phyloP scores from a whole-genome alignment of 2,888 invertebrate species.

The Lypha dubia region DNA sequence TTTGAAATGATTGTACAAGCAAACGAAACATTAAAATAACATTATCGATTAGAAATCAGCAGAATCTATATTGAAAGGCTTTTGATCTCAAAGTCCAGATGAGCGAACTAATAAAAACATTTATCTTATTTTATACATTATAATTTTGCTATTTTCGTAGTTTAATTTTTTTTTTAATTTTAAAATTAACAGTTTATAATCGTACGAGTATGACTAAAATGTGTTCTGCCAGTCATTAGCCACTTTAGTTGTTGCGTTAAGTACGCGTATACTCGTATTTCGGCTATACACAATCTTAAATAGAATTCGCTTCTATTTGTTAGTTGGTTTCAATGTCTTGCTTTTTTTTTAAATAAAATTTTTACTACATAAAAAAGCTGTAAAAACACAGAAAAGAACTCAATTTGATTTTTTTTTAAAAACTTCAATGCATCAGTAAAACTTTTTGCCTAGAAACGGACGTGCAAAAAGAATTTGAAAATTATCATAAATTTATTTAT shows the following conservation, averaged over 20 bases:
- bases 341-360: no score
- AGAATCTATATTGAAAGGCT: background rate
- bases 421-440: no score
- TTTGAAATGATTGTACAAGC: constrained; percentile 19
- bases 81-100: background rate
- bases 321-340: no score
- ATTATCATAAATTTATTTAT: no score
- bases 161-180: background rate
- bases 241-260: background rate
- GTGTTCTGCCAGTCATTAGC: background rate
- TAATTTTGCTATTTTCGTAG: background rate
- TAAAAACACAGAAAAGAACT: no score
- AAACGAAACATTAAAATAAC: constrained; percentile 48
- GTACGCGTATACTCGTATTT: background rate
- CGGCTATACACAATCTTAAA: no score
- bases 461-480: no score
- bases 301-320: no score
- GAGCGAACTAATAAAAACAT: background rate
- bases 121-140: background rate
- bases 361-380: no score
- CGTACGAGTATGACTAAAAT: background rate
- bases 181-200: background rate
- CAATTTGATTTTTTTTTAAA: no score
- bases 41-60: constrained; percentile 28
- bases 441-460: no score